Evolutionary conservation across 2,113 vertebrate species (phyloP), one percentile per base, ranked within the genome.

Genomic region (Amazona vittata): DNA sequence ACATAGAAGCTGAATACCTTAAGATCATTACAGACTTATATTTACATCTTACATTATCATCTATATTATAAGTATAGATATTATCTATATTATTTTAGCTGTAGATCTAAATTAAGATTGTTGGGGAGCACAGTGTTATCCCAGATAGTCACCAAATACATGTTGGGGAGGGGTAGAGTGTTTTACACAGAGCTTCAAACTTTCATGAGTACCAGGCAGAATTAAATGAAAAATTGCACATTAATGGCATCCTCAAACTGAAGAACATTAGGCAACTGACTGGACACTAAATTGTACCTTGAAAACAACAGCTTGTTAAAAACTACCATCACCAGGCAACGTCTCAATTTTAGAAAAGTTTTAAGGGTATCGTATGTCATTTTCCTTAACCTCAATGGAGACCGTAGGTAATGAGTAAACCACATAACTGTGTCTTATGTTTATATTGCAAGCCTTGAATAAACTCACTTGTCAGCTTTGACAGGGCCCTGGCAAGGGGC

Each of bases 391-490:
- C 64, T 88, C 52, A 63, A 57, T 2, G 1, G 76, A 93, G 25
- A 53, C 17, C 0, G 0, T 6, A 74, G 55, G 39, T 47, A 86
- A 75, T 18, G 33, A 81, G 50, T 60, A 92, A 92, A 92, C 90
- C 82, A 68, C 76, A 47, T 71, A 81, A 64, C 55, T n/a, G 12
- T 33, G 15, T 43, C 33, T 95, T 44, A 22, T 77, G 44, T 85
- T 96, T 95, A 63, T 74, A 63, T 6, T 74, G 46, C 63, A 85
- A 91, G 22, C 60, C 82, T 90, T 93, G 67, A 83, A 93, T 62
- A 85, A 96, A 93, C 53, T 80, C 83, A 44, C 55, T 74, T 63
- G 47, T 62, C 94, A 93, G 26, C 74, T 87, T 52, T 83, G 86
- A 87, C 65, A 74, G 64, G 68, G 65, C 2, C 1, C n/a, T 60